Evolutionary conservation across 2,888 invertebrate species (phyloP), one percentile per base, ranked within the genome.

Genomic region (Hypsopygia costalis): DNA sequence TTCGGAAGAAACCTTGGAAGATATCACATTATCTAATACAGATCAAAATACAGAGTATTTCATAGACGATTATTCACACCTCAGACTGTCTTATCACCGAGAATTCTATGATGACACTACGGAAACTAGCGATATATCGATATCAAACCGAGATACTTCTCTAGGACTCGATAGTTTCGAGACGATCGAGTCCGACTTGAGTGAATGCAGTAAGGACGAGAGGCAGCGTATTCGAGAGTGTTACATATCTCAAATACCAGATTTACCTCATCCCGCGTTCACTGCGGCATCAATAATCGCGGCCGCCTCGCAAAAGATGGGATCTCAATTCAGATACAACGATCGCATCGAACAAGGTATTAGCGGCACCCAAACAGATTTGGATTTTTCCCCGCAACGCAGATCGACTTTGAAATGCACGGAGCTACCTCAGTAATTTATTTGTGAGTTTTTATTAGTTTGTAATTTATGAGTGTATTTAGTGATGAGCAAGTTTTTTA

Each of bases 51-150:
- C 25, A n/a, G 25, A 1, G 6, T 21, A 21, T 25, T 79, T 58
- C 46, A 73, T 79, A 39, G 75, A 81, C 41, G 78, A 79, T 45
- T 72, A 72, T 46, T 81, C 78, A 1, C 76, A 81, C 29, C 66
- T 81, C 1, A 58, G 75, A 32, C 51, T 78, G 5, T 79, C 75
- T 1, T 80, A 76, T 47, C 76, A 81, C 48, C 69, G 63, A 43
- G 28, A 5, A 28, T 20, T 54, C 11, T 11, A 31, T 35, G 49
- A 29, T 44, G 43, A 33, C 7, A 25, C 8, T 3, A 34, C 11
- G 11, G 36, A 41, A 30, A 36, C 39, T 8, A 39, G 39, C 33
- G 39, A 39, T 28, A 4, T 11, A 28, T 32, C 39, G 9, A 28
- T 33, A 32, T 27, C 38, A 5, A 8, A 36, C 12, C 6, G 40